A percentile compares a stretch with the other conserved stretches of the same genome.
These are phyloP conservation scores for Drosophila willistoni DNA, from an alignment of 1,140 invertebrate species.

Conservation along the genomic window DNA sequence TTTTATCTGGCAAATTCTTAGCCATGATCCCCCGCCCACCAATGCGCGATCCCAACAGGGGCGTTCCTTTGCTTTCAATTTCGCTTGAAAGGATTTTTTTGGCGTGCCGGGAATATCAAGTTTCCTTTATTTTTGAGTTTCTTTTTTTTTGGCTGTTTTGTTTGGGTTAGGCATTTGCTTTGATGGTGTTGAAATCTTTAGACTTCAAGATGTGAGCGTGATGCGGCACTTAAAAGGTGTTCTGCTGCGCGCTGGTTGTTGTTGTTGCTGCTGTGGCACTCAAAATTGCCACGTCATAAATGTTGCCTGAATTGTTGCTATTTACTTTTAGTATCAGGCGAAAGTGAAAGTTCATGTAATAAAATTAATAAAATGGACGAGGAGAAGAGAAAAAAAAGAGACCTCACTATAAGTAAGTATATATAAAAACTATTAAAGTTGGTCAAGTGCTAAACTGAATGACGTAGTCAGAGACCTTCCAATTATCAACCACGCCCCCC, in stretches of 20 bases:
- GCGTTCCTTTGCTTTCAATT: conserved; percentile 65
- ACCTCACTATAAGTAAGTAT: background rate
- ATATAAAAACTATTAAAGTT: conserved; percentile 42
- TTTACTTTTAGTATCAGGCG: conserved; percentile 29
- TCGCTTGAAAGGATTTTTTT: conserved; percentile 64
- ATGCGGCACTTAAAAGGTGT: conserved; percentile 59
- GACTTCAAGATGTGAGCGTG: conserved; percentile 46
- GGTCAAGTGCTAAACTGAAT: conserved; percentile 38
- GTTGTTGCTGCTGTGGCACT: conserved; percentile 19
- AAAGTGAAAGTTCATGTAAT: conserved; percentile 76
- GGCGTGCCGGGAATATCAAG: conserved; percentile 65
- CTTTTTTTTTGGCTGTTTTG: background rate
- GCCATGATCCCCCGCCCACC: background rate
- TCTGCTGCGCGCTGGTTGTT: background rate
- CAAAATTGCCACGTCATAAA: conserved; percentile 70
- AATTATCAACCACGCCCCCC: conserved; percentile 37
- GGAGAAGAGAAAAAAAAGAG: conserved; percentile 51
- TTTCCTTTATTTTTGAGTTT: conserved; percentile 50
- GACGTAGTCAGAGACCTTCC: conserved; percentile 39
- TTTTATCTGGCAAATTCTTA: conserved; percentile 39
- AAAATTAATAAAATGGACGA: conserved; percentile 74
- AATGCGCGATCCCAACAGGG: conserved; percentile 31
- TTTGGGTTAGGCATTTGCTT: conserved; percentile 19
- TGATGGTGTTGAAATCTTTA: conserved; percentile 56
- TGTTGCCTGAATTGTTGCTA: conserved; percentile 29